Base-by-base conservation (phyloP, 2,888 invertebrate genomes). In the Lycophotia porphyrea region DNA sequence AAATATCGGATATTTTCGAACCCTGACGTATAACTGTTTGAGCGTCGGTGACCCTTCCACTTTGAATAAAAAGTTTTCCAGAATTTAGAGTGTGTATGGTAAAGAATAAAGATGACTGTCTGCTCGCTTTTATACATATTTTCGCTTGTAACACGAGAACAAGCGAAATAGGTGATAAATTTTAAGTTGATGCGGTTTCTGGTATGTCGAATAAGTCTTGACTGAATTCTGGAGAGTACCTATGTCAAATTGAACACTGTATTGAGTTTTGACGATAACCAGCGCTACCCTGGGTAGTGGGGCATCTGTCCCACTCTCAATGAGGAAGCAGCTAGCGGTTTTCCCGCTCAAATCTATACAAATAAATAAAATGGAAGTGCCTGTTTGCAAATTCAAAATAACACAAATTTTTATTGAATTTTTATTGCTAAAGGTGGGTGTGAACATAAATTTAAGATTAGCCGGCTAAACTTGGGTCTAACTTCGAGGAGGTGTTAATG, bases 61-160 rank as follows among this genome's bases (percentile, higher is more conserved):
- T n/a, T n/a, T n/a, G n/a, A n/a, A 47, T 24, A 44, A n/a, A 18
- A 21, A 18, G 9, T 47, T 63, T 36, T 78, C 85, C 84, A 85
- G 86, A 77, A 74, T 85, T 84, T 78, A 76, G 44, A 60, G 82
- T 68, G 31, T 84, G 85, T 64, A 67, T 5, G 75, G 1, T 60
- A 66, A 49, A 77, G 79, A 73, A 52, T 75, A 74, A 80, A 73
- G 31, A 64, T 67, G 81, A 73, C 66, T 71, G 85, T 74, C 86
- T 86, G 86, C 88, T 88, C 88, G 78, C 87, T 82, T 87, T 87
- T 88, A 85, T 86, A 85, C 88, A 84, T 77, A 81, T 83, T 87
- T 89, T 89, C 80, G 80, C 81, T 89, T 87, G 88, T 83, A 76
- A 76, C 87, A 85, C 85, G 84, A 89, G 87, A 74, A 76, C 84